phyloP scores from a whole-genome alignment of 2,113 vertebrate genomes.

The Narcine bancroftii region DNA sequence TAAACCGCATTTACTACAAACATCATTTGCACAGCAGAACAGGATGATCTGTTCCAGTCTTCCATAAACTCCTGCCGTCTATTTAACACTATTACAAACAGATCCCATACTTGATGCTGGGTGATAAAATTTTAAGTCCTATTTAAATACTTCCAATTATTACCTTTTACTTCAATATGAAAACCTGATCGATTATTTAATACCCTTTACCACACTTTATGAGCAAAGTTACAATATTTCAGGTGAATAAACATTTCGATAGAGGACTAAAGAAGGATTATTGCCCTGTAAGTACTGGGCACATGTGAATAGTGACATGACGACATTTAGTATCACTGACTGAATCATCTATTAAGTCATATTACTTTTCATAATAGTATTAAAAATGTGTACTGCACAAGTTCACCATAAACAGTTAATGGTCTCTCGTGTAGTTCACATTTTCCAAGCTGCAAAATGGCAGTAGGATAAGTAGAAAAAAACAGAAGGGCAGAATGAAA shows the following conservation, averaged over 20 bases:
- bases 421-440: neutral
- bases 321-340: neutral
- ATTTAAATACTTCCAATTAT: neutral
- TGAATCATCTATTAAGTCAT: neutral
- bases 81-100: neutral
- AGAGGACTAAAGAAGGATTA: neutral
- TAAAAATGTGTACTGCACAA: neutral
- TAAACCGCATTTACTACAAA: neutral
- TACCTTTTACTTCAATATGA: neutral
- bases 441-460: neutral
- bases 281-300: neutral
- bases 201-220: neutral
- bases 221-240: conserved; percentile 19
- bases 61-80: neutral
- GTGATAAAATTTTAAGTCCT: neutral
- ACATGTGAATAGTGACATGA: neutral
- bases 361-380: neutral
- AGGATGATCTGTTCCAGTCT: neutral
- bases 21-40: neutral
- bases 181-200: neutral
- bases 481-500: no score
- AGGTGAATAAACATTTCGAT: conserved; percentile 24
- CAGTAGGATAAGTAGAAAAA: neutral
- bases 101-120: neutral
- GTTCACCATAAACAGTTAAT: neutral